Percentiles rank a stretch among this genome's conserved stretches.
phyloP scores from a whole-genome alignment of 2,113 vertebrate species.

The Tychaedon coryphoeus region DNA sequence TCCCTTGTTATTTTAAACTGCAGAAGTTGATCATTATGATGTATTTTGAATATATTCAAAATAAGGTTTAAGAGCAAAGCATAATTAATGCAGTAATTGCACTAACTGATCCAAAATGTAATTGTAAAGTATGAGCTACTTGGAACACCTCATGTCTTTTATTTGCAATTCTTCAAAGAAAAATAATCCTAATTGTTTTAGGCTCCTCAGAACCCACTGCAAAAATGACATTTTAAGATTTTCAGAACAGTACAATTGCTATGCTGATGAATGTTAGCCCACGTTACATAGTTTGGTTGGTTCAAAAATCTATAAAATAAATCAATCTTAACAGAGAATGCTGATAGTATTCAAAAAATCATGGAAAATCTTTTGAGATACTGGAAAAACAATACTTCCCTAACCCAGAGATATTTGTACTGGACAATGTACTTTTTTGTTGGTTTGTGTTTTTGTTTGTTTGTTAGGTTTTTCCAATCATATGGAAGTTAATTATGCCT shows the following conservation, averaged over 20 bases:
- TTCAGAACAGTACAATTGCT: not conserved
- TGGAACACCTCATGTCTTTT: not conserved
- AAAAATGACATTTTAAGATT: not conserved
- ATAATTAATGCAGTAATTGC: not conserved
- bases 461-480: not conserved
- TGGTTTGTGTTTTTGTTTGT: not conserved
- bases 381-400: not conserved
- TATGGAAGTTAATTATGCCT: not conserved
- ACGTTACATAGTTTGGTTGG: not conserved
- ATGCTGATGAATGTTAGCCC: not conserved
- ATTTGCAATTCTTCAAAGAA: not conserved
- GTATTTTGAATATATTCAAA: not conserved
- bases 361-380: not conserved
- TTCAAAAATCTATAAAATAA: not conserved
- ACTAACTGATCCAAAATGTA: not conserved
- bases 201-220: not conserved
- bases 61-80: not conserved
- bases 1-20: not conserved
- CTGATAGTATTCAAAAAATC: not conserved
- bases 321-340: not conserved
- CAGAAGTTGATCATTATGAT: not conserved
- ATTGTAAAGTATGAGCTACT: not conserved
- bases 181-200: not conserved
- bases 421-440: not conserved
- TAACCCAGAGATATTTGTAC: not conserved